These are phyloP conservation scores for Crypturellus tataupa DNA, from an alignment of 2,797 vertebrate genomes.

Conservation along the genomic window DNA sequence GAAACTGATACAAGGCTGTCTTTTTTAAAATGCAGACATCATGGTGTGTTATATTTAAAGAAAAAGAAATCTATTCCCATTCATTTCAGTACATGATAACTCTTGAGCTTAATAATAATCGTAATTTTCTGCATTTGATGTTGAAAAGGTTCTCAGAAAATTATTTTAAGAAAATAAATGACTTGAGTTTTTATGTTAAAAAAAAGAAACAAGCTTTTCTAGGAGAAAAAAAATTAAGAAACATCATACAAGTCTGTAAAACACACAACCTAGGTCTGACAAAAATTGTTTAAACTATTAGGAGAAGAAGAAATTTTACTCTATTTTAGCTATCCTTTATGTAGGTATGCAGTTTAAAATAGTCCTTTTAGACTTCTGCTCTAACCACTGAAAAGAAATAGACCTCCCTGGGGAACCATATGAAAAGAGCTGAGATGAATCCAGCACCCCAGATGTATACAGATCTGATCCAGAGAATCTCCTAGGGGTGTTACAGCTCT, in stretches of 20 bases:
- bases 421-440: not conserved
- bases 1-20: not conserved
- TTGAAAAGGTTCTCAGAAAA: constrained; percentile 2
- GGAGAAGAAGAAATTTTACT: not conserved
- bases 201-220: not conserved
- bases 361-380: not conserved
- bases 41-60: not conserved
- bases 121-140: not conserved
- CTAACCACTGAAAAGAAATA: constrained; percentile 2
- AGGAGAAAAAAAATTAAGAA: not conserved
- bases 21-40: not conserved
- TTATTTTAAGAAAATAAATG: not conserved
- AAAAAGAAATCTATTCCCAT: not conserved
- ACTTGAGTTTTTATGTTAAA: not conserved
- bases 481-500: not conserved
- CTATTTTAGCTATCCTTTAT: not conserved
- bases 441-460: not conserved
- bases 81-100: not conserved
- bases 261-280: not conserved
- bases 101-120: not conserved
- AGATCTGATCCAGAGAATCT: not conserved
- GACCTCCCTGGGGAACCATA: not conserved
- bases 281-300: not conserved
- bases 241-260: not conserved
- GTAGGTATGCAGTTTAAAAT: not conserved